These are phyloP conservation scores for Argya squamiceps DNA, from an alignment of 2,797 vertebrate species.

Conservation along the genomic window DNA sequence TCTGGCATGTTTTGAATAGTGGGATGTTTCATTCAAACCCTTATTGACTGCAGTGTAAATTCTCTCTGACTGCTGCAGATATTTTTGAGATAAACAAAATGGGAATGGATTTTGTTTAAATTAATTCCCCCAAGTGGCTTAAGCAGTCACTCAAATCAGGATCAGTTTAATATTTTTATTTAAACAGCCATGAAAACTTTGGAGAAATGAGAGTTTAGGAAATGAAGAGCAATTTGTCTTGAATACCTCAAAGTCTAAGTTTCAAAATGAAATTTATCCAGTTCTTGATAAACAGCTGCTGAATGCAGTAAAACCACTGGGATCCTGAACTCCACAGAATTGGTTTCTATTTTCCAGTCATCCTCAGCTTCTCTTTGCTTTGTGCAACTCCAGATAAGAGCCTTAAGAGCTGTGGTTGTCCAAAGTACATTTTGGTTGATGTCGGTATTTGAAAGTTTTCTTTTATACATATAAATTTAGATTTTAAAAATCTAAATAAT, in stretches of 20 bases:
- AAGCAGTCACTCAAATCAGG: neutral
- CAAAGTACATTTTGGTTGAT: neutral
- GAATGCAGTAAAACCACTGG: neutral
- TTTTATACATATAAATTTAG: neutral
- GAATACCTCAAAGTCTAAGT: neutral
- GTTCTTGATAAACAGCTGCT: neutral
- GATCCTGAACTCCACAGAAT: neutral
- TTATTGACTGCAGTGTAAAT: neutral
- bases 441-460: neutral
- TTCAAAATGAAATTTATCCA: neutral
- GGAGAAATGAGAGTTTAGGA: neutral
- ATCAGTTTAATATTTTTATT: neutral
- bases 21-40: neutral
- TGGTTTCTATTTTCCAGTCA: neutral
- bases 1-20: neutral
- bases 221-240: neutral
- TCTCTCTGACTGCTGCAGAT: neutral
- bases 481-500: rapidly evolving
- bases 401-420: neutral
- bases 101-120: neutral
- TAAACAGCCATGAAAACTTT: neutral
- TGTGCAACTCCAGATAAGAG: neutral
- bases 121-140: neutral
- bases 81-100: neutral
- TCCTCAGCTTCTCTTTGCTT: neutral